Conservation (phyloP, 2,113 vertebrate genomes). For the Danio rerio region GRCz12tu NC_133181.1:51061501-51062000, state of each 20-base stretch:
- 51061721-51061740: not conserved
- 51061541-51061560: not conserved
- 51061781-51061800: not conserved
- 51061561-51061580: not conserved
- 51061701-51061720: not conserved
- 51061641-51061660: not conserved
- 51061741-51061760: not conserved
- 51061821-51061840: not conserved
- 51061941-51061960: no score
- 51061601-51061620: not conserved
- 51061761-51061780: not conserved
- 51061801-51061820: not conserved
- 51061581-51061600: not conserved
- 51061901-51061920: no score
- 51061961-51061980: no score
- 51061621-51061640: not conserved
- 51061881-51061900: no score
- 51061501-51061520: not conserved
- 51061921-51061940: no score
- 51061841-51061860: no score
- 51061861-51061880: no score
- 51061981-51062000: no score
- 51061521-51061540: constrained; percentile 1
- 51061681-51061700: not conserved
- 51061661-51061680: not conserved